A percentile compares a stretch with the other conserved stretches of the same genome.
Evolutionary conservation across 2,113 vertebrate genomes (phyloP).

Genomic region (Saimiri boliviensis): DNA sequence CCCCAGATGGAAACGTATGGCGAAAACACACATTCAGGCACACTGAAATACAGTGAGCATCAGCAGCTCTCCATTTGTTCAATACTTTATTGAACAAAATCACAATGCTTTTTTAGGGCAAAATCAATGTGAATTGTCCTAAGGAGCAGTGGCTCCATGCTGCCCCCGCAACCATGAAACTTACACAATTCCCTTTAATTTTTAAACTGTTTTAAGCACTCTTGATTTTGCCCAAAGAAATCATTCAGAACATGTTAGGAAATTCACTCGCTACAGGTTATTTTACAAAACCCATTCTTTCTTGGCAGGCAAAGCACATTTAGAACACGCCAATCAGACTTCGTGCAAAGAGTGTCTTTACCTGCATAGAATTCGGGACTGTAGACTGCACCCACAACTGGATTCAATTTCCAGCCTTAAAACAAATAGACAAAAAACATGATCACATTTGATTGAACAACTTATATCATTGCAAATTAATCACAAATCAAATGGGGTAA

Average conservation of each 20-base stretch:
- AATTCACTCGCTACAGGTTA: background rate
- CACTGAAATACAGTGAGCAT: background rate
- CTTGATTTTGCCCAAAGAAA: constrained; percentile 49
- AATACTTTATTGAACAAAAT: background rate
- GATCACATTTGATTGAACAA: constrained; percentile 45
- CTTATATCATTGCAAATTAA: background rate
- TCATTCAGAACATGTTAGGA: constrained; percentile 9
- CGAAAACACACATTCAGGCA: background rate
- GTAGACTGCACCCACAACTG: constrained; percentile 98
- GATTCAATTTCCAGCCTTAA: constrained; percentile 99
- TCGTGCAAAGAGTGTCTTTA: constrained; percentile 79
- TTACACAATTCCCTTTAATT: background rate
- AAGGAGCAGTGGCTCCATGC: background rate
- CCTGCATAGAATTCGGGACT: constrained; percentile 99
- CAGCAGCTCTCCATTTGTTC: background rate
- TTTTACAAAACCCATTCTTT: constrained; percentile 13
- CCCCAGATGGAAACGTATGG: background rate
- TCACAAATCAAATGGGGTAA: background rate
- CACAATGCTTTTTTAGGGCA: background rate
- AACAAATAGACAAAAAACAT: constrained; percentile 75
- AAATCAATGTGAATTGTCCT: background rate
- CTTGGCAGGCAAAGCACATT: constrained; percentile 39
- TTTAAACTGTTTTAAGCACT: background rate
- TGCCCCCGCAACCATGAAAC: background rate
- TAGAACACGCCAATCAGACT: constrained; percentile 27